Evolutionary conservation across 2,888 invertebrate species (phyloP).

Genomic region (Macrophya alboannulata): DNA sequence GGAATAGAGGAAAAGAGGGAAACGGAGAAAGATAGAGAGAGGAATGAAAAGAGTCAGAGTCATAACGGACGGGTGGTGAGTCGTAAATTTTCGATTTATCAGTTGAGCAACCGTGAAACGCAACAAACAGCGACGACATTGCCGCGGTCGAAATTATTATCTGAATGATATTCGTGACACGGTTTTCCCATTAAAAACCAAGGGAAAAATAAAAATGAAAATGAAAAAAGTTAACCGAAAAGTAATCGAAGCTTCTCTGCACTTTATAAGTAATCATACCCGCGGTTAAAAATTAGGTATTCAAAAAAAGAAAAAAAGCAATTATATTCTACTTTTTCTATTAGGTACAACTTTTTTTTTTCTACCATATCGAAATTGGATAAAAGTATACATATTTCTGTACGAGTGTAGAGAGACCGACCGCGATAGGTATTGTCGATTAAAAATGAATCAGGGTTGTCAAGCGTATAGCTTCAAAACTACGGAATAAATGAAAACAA

Average conservation of each 20-base stretch:
- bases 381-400: background rate
- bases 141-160: constrained; percentile 65
- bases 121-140: constrained; percentile 67
- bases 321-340: background rate
- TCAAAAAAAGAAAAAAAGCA: no score
- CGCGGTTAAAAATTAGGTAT: background rate
- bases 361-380: background rate
- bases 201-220: no score
- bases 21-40: background rate
- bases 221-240: background rate
- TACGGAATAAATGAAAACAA: constrained; percentile 23
- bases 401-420: background rate
- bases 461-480: constrained; percentile 37
- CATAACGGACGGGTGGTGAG: constrained; percentile 21
- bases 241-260: background rate
- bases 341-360: background rate
- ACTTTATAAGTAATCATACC: background rate
- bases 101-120: constrained; percentile 65
- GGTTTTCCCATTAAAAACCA: constrained; percentile 8
- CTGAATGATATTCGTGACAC: constrained; percentile 46
- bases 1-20: background rate
- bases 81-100: constrained; percentile 72
- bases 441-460: constrained; percentile 13
- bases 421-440: background rate
- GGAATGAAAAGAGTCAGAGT: constrained; percentile 7